Evolutionary conservation across 2,113 vertebrate species (phyloP).

Genomic region (Gymnorhina tibicen): DNA sequence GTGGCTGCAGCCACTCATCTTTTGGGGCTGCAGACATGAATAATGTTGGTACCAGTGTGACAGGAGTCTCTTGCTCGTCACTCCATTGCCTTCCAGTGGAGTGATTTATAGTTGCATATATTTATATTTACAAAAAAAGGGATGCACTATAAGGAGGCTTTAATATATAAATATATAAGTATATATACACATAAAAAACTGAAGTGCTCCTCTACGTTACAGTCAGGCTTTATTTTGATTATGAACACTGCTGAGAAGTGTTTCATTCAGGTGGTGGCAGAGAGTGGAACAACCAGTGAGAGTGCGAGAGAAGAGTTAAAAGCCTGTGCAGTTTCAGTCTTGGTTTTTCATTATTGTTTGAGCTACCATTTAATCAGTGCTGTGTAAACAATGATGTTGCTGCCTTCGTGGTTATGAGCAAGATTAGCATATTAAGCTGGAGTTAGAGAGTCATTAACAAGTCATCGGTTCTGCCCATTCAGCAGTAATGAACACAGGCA

Average conservation of each 20-base stretch:
- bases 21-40: not conserved
- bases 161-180: not conserved
- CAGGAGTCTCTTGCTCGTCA: not conserved
- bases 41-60: not conserved
- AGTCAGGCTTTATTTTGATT: not conserved
- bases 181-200: not conserved
- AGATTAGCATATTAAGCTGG: not conserved
- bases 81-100: not conserved
- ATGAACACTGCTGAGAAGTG: not conserved
- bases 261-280: not conserved
- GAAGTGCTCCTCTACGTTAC: not conserved
- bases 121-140: not conserved
- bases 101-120: not conserved
- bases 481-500: not conserved
- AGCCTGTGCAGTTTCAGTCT: not conserved
- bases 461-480: not conserved
- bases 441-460: conserved; percentile 4
- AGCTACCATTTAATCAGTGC: not conserved
- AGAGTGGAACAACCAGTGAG: not conserved
- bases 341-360: not conserved
- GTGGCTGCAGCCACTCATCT: not conserved
- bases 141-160: not conserved
- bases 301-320: not conserved
- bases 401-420: not conserved
- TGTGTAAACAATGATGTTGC: not conserved